Evolutionary conservation across 2,888 invertebrate species (phyloP), one percentile per base, ranked within the genome.

Genomic region (Osedax fenrisi): DNA sequence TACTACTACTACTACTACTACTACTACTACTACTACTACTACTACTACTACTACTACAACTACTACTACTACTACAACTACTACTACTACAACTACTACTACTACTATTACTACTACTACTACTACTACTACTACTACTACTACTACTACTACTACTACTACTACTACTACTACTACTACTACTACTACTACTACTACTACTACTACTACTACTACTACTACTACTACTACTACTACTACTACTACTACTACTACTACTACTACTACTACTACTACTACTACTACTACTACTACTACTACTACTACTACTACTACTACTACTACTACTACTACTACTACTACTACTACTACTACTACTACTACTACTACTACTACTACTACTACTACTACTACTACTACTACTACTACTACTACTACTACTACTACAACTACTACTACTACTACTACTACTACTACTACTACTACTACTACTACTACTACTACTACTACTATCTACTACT

Each of bases 91-190:
- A 25, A 75, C 73, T 75, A 67, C 73, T 75, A 75, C 67, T 75
- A 41, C 68, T 75, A 75, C 73, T 75, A 67, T 68, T 75, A 75
- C 73, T 75, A 67, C 73, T 67, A 75, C 73, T 75, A 68, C 73
- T 75, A 74, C 73, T 75, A 56, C 62, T n/a, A 56, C 21, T n/a
- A 1, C 1, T 10, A 56, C 66, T 75, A 75, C 27, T 75, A 75
- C 67, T 75, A 2, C 27, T 75, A 71, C 62, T 75, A 69, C 62
- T 75, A 69, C 62, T 75, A 75, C 62, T 75, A 75, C 26, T 75
- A 75, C 73, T 75, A 75, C 73, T 75, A 75, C 73, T 75, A 75
- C 73, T 75, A 75, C 73, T 75, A 75, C 73, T 75, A 26, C 73
- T 75, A 56, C 1, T 75, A 13, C 5, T 22, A 17, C 10, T 17